Percentiles rank a stretch among this genome's conserved stretches.
phyloP scores from a whole-genome alignment of 2,797 vertebrate species.

The Lagodon rhomboides region DNA sequence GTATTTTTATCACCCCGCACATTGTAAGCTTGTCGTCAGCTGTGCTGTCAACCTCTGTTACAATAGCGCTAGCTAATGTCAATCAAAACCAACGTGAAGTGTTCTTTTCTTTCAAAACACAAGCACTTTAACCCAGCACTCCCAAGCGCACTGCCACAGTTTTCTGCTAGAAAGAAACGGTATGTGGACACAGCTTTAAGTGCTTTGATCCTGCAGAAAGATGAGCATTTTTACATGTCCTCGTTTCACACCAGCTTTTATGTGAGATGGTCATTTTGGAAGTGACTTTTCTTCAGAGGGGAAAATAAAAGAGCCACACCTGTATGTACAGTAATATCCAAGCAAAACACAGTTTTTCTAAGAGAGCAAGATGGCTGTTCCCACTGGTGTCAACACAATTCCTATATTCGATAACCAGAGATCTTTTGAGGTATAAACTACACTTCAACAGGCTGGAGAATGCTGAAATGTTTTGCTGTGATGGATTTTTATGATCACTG shows the following conservation, averaged over 20 bases:
- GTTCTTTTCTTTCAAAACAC: no score
- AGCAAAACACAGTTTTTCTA: conserved; percentile 15
- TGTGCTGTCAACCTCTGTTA: no score
- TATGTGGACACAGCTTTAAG: neutral
- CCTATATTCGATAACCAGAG: conserved; percentile 16
- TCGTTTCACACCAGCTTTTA: conserved; percentile 2
- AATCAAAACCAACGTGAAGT: no score
- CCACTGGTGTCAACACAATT: conserved; percentile 21
- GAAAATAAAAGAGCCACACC: conserved; percentile 4
- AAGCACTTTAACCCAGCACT: no score
- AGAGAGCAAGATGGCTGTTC: conserved; percentile 23
- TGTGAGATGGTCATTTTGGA: conserved; percentile 38
- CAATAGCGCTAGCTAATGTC: no score
- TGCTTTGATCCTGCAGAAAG: conserved; percentile 21
- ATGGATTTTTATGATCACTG: conserved; percentile 31
- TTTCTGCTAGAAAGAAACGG: no score
- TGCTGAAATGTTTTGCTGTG: conserved; percentile 14
- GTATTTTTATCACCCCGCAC: no score
- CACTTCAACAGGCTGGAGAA: neutral
- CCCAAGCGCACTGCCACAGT: no score
- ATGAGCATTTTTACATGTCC: conserved; percentile 24
- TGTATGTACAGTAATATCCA: conserved; percentile 8
- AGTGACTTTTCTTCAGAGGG: conserved; percentile 25
- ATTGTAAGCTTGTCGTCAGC: no score
- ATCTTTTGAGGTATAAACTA: conserved; percentile 2